phyloP scores from a whole-genome alignment of 2,113 vertebrate genomes.

The Thalassoma bifasciatum region DNA sequence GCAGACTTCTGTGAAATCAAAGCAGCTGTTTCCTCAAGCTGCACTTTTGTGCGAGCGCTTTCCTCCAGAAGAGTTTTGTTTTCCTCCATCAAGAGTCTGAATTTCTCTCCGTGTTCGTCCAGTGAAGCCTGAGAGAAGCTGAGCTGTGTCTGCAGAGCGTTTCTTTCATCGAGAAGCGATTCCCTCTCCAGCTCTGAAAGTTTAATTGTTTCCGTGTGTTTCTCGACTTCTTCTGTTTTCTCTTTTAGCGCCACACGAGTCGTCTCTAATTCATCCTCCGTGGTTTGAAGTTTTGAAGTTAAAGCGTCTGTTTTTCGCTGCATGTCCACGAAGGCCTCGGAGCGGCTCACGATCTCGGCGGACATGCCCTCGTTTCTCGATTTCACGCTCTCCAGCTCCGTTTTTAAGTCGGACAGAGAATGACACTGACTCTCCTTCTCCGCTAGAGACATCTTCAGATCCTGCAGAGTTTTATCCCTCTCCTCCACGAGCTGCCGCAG shows the following conservation, averaged over 20 bases:
- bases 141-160: slow-evolving; percentile 63
- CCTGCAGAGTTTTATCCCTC: slow-evolving; percentile 63
- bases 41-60: slow-evolving; percentile 58
- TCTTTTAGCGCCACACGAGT: slow-evolving; percentile 47
- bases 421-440: slow-evolving; percentile 64
- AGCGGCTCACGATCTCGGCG: slow-evolving; percentile 59
- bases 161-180: slow-evolving; percentile 47
- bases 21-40: slow-evolving; percentile 67
- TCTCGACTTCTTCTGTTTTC: slow-evolving; percentile 59
- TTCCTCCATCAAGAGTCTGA: slow-evolving; percentile 44
- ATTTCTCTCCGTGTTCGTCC: slow-evolving; percentile 51
- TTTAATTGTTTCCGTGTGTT: slow-evolving; percentile 37
- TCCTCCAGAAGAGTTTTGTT: slow-evolving; percentile 62
- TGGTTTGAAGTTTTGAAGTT: slow-evolving; percentile 53
- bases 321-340: slow-evolving; percentile 43
- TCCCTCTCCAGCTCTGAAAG: slow-evolving; percentile 55
- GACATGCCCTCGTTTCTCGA: slow-evolving; percentile 41
- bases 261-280: slow-evolving; percentile 74
- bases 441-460: slow-evolving; percentile 63
- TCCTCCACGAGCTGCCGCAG: slow-evolving; percentile 58
- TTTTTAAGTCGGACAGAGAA: slow-evolving; percentile 45
- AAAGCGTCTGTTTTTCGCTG: slow-evolving; percentile 60
- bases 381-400: slow-evolving; percentile 63
- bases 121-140: slow-evolving; percentile 38
- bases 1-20: slow-evolving; percentile 72